Evolutionary conservation across 2,888 invertebrate species (phyloP), one percentile per base, ranked within the genome.

Genomic region (Ommatoiulus sabulosus): DNA sequence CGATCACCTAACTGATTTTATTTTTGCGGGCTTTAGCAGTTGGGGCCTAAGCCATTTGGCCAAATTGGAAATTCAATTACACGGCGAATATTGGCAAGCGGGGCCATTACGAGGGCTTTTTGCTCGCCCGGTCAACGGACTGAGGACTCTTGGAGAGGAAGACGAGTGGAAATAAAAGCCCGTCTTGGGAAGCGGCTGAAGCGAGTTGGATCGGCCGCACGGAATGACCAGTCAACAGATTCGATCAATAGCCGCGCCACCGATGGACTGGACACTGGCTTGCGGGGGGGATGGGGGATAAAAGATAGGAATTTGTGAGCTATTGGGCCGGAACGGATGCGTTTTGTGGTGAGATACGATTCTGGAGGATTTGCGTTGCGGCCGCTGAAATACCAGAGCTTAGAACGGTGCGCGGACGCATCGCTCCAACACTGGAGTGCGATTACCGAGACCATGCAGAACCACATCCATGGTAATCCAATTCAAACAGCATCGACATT

Each of bases 31-130:
- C 57, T n/a, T 52, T 57, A n/a, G 57, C 57, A 57, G 57, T 57
- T 57, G 1, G 57, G 57, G n/a, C 57, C 57, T n/a, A n/a, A 57
- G 57, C 57, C n/a, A 57, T 57, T 57, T 57, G 57, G 57, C 57
- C n/a, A 57, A 57, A 57, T 57, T 57, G 57, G 57, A 57, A 57
- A 57, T 57, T 57, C 57, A 57, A 57, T 57, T 57, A 57, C 57
- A 57, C n/a, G 57, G 57, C 57, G 57, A 57, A 57, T 57, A 57
- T 57, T 8, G 57, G 57, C 57, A 57, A 57, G 17, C 57, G 57
- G n/a, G 57, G 57, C 57, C 57, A 57, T 57, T 57, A 57, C 57
- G 57, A n/a, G 10, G 57, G 15, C n/a, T 5, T 35, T 35, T 35
- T 35, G 10, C n/a, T 5, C n/a, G 12, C 4, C n/a, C n/a, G 57